Percentiles rank a stretch among this genome's conserved stretches.
Evolutionary conservation across 2,113 vertebrate species (phyloP).

Genomic region (Anser cygnoides): DNA sequence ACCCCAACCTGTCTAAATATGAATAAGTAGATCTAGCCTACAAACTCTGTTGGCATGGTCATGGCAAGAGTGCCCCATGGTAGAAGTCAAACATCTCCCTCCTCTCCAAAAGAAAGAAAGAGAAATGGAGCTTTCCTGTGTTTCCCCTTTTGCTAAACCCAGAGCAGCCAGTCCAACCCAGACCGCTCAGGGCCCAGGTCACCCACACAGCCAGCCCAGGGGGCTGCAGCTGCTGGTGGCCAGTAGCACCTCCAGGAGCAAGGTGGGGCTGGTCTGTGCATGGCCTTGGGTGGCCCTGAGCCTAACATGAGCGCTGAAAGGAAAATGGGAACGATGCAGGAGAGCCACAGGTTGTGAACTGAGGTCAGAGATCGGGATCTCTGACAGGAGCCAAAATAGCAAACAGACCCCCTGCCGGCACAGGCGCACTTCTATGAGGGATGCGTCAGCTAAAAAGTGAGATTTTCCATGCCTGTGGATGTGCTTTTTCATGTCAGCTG

Average conservation of each 20-base stretch:
- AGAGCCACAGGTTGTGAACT: background rate
- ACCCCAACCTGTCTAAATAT: background rate
- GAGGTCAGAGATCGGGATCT: background rate
- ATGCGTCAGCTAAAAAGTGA: background rate
- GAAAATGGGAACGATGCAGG: background rate
- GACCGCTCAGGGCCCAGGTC: background rate
- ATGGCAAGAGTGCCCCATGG: fast-evolving
- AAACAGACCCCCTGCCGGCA: background rate
- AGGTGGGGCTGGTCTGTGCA: fast-evolving
- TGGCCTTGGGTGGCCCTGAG: fast-evolving
- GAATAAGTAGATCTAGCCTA: background rate
- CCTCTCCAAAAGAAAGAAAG: background rate
- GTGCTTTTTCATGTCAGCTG: background rate
- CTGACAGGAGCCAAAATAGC: background rate
- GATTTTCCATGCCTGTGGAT: background rate
- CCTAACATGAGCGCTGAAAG: background rate
- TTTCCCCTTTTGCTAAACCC: background rate
- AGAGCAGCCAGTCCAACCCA: background rate
- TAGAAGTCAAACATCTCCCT: background rate
- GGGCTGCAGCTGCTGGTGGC: background rate
- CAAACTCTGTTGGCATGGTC: background rate
- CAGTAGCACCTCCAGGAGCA: background rate
- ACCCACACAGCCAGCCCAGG: background rate
- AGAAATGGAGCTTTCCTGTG: background rate
- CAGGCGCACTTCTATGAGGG: background rate